These are phyloP conservation scores for Noctua fimbriata DNA, from an alignment of 2,888 invertebrate genomes.

Conservation along the genomic window DNA sequence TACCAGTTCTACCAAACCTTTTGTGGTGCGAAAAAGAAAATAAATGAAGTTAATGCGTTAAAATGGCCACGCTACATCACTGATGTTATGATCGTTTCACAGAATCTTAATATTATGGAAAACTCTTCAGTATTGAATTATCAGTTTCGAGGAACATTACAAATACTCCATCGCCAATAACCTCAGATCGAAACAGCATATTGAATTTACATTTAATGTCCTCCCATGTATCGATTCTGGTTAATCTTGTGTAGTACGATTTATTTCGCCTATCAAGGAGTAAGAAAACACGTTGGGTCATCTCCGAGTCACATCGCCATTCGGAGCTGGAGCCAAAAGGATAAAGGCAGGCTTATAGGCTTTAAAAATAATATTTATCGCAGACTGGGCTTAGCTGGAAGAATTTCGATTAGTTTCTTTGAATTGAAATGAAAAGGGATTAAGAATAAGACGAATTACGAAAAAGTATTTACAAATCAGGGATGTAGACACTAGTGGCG, in stretches of 20 bases:
- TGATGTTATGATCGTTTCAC: background rate
- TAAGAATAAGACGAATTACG: background rate
- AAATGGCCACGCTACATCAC: background rate
- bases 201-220: constrained; percentile 30
- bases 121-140: background rate
- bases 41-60: background rate
- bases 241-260: constrained; percentile 38
- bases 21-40: background rate
- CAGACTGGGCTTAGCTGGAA: background rate
- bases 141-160: background rate
- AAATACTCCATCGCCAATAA: background rate
- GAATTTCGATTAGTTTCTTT: background rate
- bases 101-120: background rate
- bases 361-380: constrained; percentile 42
- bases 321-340: background rate
- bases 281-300: constrained; percentile 51
- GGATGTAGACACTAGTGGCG: background rate
- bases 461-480: background rate
- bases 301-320: constrained; percentile 50
- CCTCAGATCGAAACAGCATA: background rate
- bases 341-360: constrained; percentile 6
- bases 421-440: background rate
- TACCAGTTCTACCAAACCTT: too few relatives aligned
- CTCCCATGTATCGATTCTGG: constrained; percentile 25
- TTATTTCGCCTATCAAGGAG: constrained; percentile 36